Evolutionary conservation across 2,113 vertebrate species (phyloP), one percentile per base, ranked within the genome.

Genomic region (Nymphicus hollandicus): DNA sequence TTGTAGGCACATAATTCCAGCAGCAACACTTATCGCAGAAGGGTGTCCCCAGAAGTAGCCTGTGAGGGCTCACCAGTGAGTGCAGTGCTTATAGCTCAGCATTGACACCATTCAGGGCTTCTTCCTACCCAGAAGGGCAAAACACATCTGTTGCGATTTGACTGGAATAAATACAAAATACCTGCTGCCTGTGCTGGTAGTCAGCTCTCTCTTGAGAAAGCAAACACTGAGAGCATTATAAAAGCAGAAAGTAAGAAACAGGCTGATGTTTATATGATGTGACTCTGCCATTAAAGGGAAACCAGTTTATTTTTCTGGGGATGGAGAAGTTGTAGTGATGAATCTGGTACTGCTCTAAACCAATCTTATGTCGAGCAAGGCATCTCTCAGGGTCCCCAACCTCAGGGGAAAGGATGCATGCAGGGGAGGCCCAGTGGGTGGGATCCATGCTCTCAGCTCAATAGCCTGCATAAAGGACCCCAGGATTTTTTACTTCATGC

Each of bases 321-420:
- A 61, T 46, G 17, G 47, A 72, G 58, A 55, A 91, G 60, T 71
- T 16, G 22, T 79, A 13, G 18, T 41, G 37, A 37, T 17, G 3
- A 44, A 20, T 13, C 55, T 86, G n/a, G 15, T 52, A 27, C 25
- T 70, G 10, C 1, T 63, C 7, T 83, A 71, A 53, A 88, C 71
- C 4, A 10, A 10, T 41, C 11, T 58, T 28, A 28, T 58, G 28
- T 58, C 43, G 20, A 71, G 18, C 1, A 6, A 39, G 79, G 13
- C 24, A 63, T 49, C n/a, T 63, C 25, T 74, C 24, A 31, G 52
- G 33, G 13, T 56, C 23, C 16, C 5, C 3, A 3, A 2, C 2
- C 63, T 52, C 46, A 52, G 27, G 1, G 28, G 17, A 84, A 78
- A 55, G 63, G 4, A 33, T 1, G 3, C 17, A 46, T 0, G 0